Percentiles rank a stretch among this genome's conserved stretches.
Evolutionary conservation across 2,888 invertebrate species (phyloP).

Genomic region (Acleris cristana): DNA sequence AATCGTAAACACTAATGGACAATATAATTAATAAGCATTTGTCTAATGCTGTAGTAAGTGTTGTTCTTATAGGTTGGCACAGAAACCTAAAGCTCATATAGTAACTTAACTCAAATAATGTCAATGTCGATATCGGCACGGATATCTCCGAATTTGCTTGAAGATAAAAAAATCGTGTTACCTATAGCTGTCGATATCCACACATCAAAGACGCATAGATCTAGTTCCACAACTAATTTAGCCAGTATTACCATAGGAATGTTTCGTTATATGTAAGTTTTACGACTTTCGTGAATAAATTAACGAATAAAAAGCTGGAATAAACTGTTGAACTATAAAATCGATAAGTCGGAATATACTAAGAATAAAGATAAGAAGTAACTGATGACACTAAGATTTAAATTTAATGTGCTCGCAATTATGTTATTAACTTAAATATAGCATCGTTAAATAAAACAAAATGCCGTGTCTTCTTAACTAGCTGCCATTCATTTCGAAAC

Average conservation of each 20-base stretch:
- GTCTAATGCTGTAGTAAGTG: slow-evolving; percentile 30
- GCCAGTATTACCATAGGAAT: slow-evolving; percentile 26
- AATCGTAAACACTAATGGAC: slow-evolving; percentile 35
- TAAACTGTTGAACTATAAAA: slow-evolving; percentile 26
- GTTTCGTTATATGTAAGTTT: slow-evolving; percentile 25
- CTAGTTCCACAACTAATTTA: slow-evolving; percentile 25
- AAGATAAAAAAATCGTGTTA: not conserved
- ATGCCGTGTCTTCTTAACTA: slow-evolving; percentile 32
- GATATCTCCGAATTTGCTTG: not conserved
- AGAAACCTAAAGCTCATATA: not conserved
- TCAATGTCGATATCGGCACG: not conserved
- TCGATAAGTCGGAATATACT: slow-evolving; percentile 1
- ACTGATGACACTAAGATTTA: slow-evolving; percentile 17
- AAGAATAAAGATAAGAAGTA: slow-evolving; percentile 23
- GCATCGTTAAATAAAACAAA: slow-evolving; percentile 33
- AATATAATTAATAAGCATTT: slow-evolving; percentile 39
- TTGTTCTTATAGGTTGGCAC: slow-evolving; percentile 8
- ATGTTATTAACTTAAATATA: slow-evolving; percentile 36
- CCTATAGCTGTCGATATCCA: slow-evolving; percentile 10
- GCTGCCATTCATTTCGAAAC: slow-evolving; percentile 24
- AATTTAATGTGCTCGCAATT: slow-evolving; percentile 33
- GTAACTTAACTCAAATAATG: too few species aligned
- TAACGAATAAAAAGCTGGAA: not conserved
- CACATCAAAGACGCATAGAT: not conserved
- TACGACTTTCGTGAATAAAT: slow-evolving; percentile 27